Evolutionary conservation across 2,888 invertebrate species (phyloP), one percentile per base, ranked within the genome.

Genomic region (Gymnoscelis rufifasciata): DNA sequence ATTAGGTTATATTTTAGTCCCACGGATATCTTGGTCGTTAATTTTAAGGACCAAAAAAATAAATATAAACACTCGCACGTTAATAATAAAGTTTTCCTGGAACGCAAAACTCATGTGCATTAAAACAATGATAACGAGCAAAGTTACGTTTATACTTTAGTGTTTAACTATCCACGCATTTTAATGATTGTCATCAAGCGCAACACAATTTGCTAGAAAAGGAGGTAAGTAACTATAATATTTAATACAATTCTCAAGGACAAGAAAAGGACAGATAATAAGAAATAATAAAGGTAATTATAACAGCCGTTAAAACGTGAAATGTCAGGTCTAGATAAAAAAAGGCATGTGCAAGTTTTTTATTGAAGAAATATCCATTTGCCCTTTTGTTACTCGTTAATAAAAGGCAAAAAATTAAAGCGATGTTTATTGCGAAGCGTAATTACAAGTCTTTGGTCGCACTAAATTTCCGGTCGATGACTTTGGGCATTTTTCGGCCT

Each of bases 321-420:
- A 83, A 83, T 84, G 79, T 74, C 80, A 78, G 64, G 66, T 65
- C 15, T 33, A 33, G 31, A 33, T 65, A 78, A 79, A 80, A 56
- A 81, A 52, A 59, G 40, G 54, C 43, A 36, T 39, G 42, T 43
- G 27, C 23, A 36, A 15, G 19, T 14, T 14, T n/a, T 33, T 33
- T 13, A 13, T 14, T 14, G 14, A 28, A 31, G 14, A 33, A 14
- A 14, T n/a, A 33, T 33, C 4, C 10, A 33, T 33, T 33, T 33
- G 31, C 31, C 31, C 31, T 33, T 31, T 33, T 15, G 15, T 15
- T n/a, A 14, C n/a, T 33, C 31, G 14, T 14, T 80, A 79, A 78
- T 78, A 82, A 79, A 77, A 78, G 69, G 72, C 74, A 68, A 78
- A 75, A 75, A 75, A 78, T 76, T 75, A 68, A 55, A 68, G 56